Evolutionary conservation across 2,113 vertebrate genomes (phyloP), one percentile per base, ranked within the genome.

Genomic region (Chionomys nivalis): DNA sequence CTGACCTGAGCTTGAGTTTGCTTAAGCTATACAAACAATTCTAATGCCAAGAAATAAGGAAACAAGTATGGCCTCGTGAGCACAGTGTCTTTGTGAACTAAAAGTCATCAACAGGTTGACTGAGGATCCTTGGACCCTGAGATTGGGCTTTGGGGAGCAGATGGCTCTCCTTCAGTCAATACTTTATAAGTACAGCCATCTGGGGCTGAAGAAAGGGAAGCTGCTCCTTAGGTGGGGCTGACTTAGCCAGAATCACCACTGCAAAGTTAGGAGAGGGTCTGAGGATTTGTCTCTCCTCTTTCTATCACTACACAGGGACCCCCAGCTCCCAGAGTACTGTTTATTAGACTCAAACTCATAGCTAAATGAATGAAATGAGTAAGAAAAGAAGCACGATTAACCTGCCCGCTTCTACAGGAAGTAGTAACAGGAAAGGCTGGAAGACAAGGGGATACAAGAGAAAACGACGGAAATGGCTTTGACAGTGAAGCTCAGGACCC

Each of bases 1-100:
- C 65, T 94, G 63, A 70, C 13, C 31, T 90, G 49, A 33, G 77
- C 66, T 90, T 58, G 77, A 31, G n/a, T 90, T 86, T 82, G 75
- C 58, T 58, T 58, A 58, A 58, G 58, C 19, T 21, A 21, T 21
- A 21, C 58, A 58, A 58, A 58, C 58, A 21, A 58, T 58, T 58
- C 28, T 3, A 78, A 87, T 44, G 33, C 28, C 87, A 96, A 86
- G 16, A 81, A 79, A 44, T 28, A 61, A 9, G 44, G 77, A 16
- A 68, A 5, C 12, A 3, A 16, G 31, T 5, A 16, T 5, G 31
- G 13, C 13, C 31, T 52, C 19, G 13, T 93, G 14, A 42, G 42
- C 70, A 33, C 16, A 4, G 55, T 55, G 19, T 83, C 70, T 95
- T 75, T 36, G 49, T 17, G 49, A 73, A 26, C 68, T 11, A 44